Evolutionary conservation across 23 tunicate species (phyloP).

Genomic region (Botrylloides violaceus): DNA sequence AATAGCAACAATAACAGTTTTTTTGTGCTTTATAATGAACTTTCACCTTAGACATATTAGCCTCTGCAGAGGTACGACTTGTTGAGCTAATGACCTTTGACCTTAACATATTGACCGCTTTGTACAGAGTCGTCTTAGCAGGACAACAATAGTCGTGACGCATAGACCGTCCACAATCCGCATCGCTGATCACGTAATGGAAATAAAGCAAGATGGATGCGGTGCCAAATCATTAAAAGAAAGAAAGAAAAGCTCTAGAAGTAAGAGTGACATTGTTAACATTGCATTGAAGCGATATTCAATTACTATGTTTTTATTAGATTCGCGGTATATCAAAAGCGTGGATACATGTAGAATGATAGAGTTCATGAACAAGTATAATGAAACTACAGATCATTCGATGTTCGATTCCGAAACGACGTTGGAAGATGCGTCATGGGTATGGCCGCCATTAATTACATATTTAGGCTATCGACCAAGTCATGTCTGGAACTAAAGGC

Average conservation of each 20-base stretch:
- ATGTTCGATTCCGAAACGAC: neutral
- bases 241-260: neutral
- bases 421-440: neutral
- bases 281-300: neutral
- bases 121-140: conserved; percentile 34
- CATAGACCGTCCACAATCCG: conserved; percentile 89
- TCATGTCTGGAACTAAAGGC: too few relatives aligned
- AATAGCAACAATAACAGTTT: too few relatives aligned
- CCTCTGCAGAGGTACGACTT: too few relatives aligned
- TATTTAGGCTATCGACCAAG: too few relatives aligned
- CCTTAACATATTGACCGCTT: too few relatives aligned
- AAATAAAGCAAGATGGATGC: neutral
- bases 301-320: neutral
- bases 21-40: too few relatives aligned
- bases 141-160: conserved; percentile 88
- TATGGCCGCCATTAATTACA: too few relatives aligned
- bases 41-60: too few relatives aligned
- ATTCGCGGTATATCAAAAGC: neutral
- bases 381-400: neutral
- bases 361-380: neutral
- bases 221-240: neutral
- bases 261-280: neutral
- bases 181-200: conserved; percentile 44
- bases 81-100: too few relatives aligned
- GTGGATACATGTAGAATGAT: neutral